phyloP scores from a whole-genome alignment of 1,140 invertebrate species.

The Sinella curviseta region DNA sequence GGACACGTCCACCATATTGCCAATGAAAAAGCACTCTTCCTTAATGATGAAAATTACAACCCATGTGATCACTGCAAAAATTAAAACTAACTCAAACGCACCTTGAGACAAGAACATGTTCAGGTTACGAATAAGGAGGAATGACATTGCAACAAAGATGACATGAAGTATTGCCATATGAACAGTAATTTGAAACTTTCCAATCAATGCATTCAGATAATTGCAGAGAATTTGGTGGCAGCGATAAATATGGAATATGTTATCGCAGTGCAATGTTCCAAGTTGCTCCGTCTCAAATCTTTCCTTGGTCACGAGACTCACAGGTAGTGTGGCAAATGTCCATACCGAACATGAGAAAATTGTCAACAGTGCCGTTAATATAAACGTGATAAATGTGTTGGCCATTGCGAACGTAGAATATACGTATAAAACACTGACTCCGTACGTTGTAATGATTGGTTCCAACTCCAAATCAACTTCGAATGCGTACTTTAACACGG shows the following conservation, averaged over 20 bases:
- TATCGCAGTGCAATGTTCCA: not conserved
- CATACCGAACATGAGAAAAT: too few relatives aligned
- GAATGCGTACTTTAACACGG: not conserved
- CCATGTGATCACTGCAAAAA: not conserved
- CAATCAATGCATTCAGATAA: not conserved
- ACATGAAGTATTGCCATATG: not conserved
- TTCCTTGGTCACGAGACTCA: not conserved
- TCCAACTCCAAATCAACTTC: not conserved
- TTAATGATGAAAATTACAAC: not conserved
- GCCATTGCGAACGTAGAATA: not conserved
- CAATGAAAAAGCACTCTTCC: not conserved
- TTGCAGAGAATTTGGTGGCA: not conserved
- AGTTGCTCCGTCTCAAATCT: not conserved
- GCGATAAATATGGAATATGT: not conserved
- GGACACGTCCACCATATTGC: not conserved
- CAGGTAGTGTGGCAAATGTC: not conserved
- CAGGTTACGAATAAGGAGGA: not conserved
- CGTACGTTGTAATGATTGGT: not conserved
- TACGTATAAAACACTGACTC: not conserved
- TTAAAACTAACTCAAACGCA: not conserved
- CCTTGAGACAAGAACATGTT: not conserved
- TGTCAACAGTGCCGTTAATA: not conserved
- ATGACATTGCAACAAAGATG: not conserved
- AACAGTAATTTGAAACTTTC: not conserved
- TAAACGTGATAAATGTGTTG: not conserved